Percentiles rank a stretch among this genome's conserved stretches.
These are phyloP conservation scores for Heliornis fulica DNA, from an alignment of 2,113 vertebrate genomes.

Conservation along the genomic window DNA sequence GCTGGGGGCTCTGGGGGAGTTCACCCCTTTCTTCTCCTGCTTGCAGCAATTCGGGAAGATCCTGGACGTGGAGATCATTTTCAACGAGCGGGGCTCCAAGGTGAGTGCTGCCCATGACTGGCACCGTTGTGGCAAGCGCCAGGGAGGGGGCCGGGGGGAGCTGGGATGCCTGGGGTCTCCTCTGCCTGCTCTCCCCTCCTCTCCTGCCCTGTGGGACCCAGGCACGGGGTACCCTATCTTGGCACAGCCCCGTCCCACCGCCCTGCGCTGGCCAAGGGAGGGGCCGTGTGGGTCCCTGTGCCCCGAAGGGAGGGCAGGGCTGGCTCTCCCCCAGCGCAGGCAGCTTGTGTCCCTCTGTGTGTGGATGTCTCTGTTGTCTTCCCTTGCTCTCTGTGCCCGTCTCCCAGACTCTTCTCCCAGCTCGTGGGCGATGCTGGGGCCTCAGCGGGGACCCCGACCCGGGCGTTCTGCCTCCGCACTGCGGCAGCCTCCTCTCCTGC, in stretches of 20 bases:
- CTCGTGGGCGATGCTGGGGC: neutral
- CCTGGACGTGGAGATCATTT: constrained; percentile 97
- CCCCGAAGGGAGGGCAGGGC: neutral
- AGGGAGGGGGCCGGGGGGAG: constrained; percentile 5
- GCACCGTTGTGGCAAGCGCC: neutral
- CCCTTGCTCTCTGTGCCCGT: constrained; percentile 53
- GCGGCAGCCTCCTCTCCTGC: constrained; percentile 33
- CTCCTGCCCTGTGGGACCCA: neutral
- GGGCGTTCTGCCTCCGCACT: constrained; percentile 7
- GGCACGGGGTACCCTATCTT: fast-evolving
- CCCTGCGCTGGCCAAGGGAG: fast-evolving
- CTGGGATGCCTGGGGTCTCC: constrained; percentile 32
- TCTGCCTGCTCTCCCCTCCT: constrained; percentile 58
- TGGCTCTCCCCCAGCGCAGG: neutral
- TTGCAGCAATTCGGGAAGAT: constrained; percentile 97
- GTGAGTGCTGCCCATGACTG: constrained; percentile 78
- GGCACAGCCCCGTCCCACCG: neutral
- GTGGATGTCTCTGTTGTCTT: constrained; percentile 38
- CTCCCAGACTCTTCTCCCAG: constrained; percentile 6
- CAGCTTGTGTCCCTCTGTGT: neutral
- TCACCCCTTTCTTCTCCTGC: constrained; percentile 48
- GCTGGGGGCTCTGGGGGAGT: neutral
- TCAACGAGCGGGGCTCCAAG: constrained; percentile 98
- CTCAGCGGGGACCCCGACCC: neutral
- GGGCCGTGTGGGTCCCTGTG: fast-evolving